Percentiles rank a stretch among this genome's conserved stretches.
phyloP scores from a whole-genome alignment of 2,113 vertebrate genomes.

The Semicossyphus pulcher region DNA sequence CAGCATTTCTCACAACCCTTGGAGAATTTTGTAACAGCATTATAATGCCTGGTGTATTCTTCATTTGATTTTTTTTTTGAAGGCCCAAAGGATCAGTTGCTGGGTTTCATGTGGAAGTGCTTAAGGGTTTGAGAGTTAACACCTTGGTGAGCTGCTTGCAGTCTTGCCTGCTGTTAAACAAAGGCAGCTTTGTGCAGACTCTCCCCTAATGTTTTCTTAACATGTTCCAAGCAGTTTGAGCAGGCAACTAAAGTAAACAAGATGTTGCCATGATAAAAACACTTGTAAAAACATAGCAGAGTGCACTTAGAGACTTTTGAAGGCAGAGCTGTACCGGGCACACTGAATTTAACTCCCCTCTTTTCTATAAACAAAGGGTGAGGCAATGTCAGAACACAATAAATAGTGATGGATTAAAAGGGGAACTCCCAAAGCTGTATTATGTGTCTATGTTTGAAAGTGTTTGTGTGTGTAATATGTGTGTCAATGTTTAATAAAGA shows the following conservation, averaged over 20 bases:
- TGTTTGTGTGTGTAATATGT: slow-evolving; percentile 19
- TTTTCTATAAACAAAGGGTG: slow-evolving; percentile 84
- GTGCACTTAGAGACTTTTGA: slow-evolving; percentile 88
- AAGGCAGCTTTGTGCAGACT: slow-evolving; percentile 97
- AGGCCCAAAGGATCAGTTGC: slow-evolving; percentile 89
- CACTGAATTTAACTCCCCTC: slow-evolving; percentile 79
- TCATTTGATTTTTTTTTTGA: slow-evolving; percentile 70
- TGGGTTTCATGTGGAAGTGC: slow-evolving; percentile 98
- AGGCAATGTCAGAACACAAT: slow-evolving; percentile 80
- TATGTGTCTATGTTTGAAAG: slow-evolving; percentile 24
- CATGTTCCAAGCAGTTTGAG: slow-evolving; percentile 99
- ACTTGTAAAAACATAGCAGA: slow-evolving; percentile 98
- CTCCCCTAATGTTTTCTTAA: slow-evolving; percentile 99
- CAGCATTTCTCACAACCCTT: slow-evolving; percentile 81
- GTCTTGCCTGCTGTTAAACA: slow-evolving; percentile 91
- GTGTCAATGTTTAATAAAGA: slow-evolving; percentile 34
- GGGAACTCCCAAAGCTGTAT: slow-evolving; percentile 67
- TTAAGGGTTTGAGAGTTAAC: slow-evolving; percentile 99
- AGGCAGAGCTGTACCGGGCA: slow-evolving; percentile 71
- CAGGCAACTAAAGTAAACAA: slow-evolving; percentile 99
- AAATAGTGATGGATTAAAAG: slow-evolving; percentile 79
- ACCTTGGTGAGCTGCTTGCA: slow-evolving; percentile 93
- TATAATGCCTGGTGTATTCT: slow-evolving; percentile 88
- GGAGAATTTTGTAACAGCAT: slow-evolving; percentile 65
- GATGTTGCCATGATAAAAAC: slow-evolving; percentile 99